Evolutionary conservation across 2,113 vertebrate genomes (phyloP).

Genomic region (Centropus unirufus): DNA sequence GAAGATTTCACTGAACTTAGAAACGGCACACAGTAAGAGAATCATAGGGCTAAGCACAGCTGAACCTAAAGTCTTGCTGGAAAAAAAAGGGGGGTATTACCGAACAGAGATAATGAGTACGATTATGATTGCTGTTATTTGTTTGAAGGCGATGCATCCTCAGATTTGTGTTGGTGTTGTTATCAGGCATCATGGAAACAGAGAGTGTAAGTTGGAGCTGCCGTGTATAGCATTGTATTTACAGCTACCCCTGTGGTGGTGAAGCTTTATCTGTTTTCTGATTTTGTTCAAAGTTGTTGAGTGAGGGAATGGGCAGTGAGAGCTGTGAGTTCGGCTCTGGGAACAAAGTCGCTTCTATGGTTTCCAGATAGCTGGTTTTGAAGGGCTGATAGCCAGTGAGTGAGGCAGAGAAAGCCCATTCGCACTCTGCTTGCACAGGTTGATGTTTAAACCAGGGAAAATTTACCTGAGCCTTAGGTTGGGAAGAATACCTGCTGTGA

Average conservation of each 20-base stretch:
- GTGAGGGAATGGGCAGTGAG: background rate
- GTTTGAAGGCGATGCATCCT: background rate
- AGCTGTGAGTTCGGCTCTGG: background rate
- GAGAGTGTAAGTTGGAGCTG: background rate
- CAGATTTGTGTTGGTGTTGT: background rate
- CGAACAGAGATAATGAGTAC: background rate
- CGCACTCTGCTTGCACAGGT: background rate
- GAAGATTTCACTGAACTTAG: background rate
- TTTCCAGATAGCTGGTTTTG: background rate
- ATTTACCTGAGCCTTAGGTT: background rate
- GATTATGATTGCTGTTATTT: background rate
- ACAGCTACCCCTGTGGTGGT: background rate
- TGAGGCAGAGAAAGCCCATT: background rate
- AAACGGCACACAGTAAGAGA: background rate
- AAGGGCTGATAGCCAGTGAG: background rate
- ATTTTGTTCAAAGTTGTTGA: background rate
- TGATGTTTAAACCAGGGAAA: background rate
- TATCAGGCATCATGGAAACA: background rate
- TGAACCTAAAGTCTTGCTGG: background rate
- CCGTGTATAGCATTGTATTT: rapidly evolving
- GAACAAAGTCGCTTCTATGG: background rate
- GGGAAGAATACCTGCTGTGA: background rate
- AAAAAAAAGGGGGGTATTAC: background rate
- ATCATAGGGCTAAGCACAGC: background rate
- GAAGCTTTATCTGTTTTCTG: background rate